Evolutionary conservation across 2,888 invertebrate species (phyloP), one percentile per base, ranked within the genome.

Genomic region (Lysandra coridon): DNA sequence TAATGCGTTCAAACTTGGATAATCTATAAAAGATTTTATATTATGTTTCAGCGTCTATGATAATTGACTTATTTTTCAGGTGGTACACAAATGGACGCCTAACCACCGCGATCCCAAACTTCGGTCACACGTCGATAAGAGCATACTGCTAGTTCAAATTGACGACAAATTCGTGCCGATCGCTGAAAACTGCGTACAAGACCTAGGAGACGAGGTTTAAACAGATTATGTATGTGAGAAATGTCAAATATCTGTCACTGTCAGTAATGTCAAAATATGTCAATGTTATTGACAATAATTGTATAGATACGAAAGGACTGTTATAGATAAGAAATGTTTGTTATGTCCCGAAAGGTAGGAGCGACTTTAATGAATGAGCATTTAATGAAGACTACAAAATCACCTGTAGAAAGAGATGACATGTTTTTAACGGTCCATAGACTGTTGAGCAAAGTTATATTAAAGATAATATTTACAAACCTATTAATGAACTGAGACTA

Each of bases 51-150:
- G 40, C 40, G 53, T 14, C 3, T 3, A 53, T 53, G 4, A 4
- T 14, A 14, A 53, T 14, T 53, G 0, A 3, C 4, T 57, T 17
- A 1, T 4, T 3, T 62, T 49, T 0, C 87, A 97, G 95, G 97
- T 98, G 79, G 98, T 99, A 12, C 99, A 99, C 91, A 97, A 97
- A 83, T 99, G 99, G 99, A 96, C 97, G 62, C 99, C 99, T 0
- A 98, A 97, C 91, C 99, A 99, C 93, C 96, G 97, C 79, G 98
- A 99, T 88, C 97, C 97, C 0, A 96, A 96, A 84, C 96, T 97
- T 80, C 96, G 99, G 30, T 99, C 99, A 4, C 98, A 99, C 89
- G 97, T 98, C 23, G 99, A 99, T 92, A 97, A 98, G 85, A 98
- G 97, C 78, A 98, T 99, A 81, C 95, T 99, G 30, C 96, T 99